Base-by-base conservation (phyloP, 2,797 vertebrate species). In the Notolabrus celidotus region DNA sequence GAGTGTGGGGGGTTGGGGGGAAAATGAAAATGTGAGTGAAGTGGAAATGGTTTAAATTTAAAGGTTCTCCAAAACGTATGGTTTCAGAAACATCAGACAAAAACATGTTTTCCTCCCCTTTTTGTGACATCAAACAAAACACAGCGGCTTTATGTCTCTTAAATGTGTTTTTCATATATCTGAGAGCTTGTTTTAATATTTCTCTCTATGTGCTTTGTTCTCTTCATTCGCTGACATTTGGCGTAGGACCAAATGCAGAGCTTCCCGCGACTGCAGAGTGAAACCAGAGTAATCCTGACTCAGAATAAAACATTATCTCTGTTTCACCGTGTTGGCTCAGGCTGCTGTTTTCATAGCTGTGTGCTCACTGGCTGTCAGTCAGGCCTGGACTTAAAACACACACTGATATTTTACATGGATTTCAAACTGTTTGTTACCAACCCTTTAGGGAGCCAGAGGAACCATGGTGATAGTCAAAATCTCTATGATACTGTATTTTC, bases 271-370 rank as follows among this genome's bases (percentile, higher is more conserved):
- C 67, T 11, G 50, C 66, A 9, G 39, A 68, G 74, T 67, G 16
- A 64, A 71, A 74, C 58, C 74, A 57, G 51, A 72, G 57, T 71
- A 60, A 88, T 86, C 79, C 72, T 60, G 63, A 77, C 56, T 72
- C 53, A n/a, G 65, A 79, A 79, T 74, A 78, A 74, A 80, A 80
- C 76, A 82, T 82, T 34, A 74, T 55, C 73, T 77, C 38, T 33
- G 71, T 74, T 66, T 76, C 67, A 49, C 63, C 43, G 66, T 25
- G 72, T 62, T 67, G 54, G 61, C 71, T 76, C 52, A 16, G 57
- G 34, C 7, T 49, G 9, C 61, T 71, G 70, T 66, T 81, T 67
- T 60, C 67, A 73, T 51, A 62, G 66, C 81, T 15, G 65, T 25
- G 43, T 16, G 31, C 11, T 53, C 62, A 1, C 68, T 1, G 33